These are phyloP conservation scores for Smithornis capensis DNA, from an alignment of 2,113 vertebrate species.

Conservation along the genomic window DNA sequence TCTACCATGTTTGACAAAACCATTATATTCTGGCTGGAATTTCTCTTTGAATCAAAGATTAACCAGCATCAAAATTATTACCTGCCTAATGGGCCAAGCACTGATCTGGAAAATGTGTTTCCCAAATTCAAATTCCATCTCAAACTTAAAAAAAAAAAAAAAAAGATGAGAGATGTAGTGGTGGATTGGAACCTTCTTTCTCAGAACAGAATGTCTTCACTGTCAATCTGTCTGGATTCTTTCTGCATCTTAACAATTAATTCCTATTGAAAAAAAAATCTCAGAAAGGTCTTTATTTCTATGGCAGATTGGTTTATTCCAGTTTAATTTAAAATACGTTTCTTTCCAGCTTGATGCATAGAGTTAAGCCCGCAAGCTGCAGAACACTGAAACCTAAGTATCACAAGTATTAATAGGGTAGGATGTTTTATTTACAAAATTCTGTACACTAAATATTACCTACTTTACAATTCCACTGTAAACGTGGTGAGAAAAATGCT, in stretches of 20 bases:
- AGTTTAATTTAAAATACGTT: neutral
- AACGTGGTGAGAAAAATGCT: neutral
- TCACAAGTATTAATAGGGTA: neutral
- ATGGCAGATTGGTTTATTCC: neutral
- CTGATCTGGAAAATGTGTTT: neutral
- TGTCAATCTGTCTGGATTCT: neutral
- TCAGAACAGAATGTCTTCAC: neutral
- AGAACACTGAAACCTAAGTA: neutral
- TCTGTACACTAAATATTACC: neutral
- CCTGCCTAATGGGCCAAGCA: neutral
- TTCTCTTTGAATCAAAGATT: neutral
- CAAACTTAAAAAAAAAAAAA: neutral
- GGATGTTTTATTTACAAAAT: neutral
- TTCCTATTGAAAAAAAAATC: neutral
- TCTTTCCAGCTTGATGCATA: neutral
- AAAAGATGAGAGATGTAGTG: fast-evolving
- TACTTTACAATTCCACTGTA: neutral
- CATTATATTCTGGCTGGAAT: neutral
- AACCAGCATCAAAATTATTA: neutral
- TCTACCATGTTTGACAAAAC: neutral
- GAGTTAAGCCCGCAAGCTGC: neutral
- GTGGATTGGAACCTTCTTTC: neutral
- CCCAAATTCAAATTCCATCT: neutral
- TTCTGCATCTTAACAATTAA: neutral
- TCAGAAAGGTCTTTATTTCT: neutral